phyloP scores from a whole-genome alignment of 2,888 invertebrate genomes.

The Chironomus tentans region DNA sequence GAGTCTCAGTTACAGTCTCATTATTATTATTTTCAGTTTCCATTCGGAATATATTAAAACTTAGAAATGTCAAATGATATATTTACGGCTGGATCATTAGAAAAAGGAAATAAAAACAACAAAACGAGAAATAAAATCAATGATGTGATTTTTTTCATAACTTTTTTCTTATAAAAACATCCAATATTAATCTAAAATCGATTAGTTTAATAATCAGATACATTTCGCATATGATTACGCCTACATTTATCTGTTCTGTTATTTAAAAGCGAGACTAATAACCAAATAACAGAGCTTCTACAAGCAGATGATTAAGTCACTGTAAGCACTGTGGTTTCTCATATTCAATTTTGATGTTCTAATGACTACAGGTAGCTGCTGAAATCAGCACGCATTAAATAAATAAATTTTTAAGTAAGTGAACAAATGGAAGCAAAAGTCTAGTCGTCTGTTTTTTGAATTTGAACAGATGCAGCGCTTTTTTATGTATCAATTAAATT shows the following conservation, averaged over 20 bases:
- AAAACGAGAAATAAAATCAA: no score
- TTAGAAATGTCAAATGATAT: no score
- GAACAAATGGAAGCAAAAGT: background rate
- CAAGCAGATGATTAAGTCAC: background rate
- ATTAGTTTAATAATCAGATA: background rate
- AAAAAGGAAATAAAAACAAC: no score
- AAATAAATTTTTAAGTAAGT: slow-evolving; percentile 6
- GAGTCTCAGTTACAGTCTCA: no score
- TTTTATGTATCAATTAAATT: no score
- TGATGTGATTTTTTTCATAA: background rate
- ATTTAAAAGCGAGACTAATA: background rate
- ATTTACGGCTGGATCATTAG: no score
- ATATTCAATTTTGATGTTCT: background rate
- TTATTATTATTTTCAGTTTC: no score
- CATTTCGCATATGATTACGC: background rate
- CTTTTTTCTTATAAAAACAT: background rate
- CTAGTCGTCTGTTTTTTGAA: no score
- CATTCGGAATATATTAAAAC: no score
- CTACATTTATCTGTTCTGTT: background rate
- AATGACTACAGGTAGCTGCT: slow-evolving; percentile 17
- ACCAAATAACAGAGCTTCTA: no score
- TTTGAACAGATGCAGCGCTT: no score
- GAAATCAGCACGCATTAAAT: slow-evolving; percentile 20
- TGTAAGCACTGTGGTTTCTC: background rate
- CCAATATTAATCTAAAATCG: background rate